Percentiles rank a stretch among this genome's conserved stretches.
phyloP scores from a whole-genome alignment of 1,140 invertebrate genomes.

The Atta texana region DNA sequence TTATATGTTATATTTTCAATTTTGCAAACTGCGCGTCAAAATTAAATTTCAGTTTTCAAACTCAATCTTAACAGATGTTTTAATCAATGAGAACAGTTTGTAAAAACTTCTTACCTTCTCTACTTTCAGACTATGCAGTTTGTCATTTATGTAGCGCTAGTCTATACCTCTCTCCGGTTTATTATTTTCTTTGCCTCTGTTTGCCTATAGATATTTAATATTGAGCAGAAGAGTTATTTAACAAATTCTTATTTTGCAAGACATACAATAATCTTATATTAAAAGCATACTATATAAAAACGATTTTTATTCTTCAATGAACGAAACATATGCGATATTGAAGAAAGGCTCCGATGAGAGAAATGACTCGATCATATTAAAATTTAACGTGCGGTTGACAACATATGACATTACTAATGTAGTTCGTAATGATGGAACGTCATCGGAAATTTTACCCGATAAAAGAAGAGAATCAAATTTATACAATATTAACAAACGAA shows the following conservation, averaged over 20 bases:
- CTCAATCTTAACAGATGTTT: no score
- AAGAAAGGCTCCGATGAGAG: background rate
- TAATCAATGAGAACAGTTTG: no score
- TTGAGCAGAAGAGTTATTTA: background rate
- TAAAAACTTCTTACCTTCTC: background rate
- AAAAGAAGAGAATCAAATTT: background rate
- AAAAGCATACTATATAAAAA: background rate
- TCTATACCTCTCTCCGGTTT: background rate
- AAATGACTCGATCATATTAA: background rate
- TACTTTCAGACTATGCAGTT: background rate
- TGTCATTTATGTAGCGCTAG: background rate
- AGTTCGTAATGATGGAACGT: background rate
- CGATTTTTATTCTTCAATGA: background rate
- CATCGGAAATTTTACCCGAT: background rate
- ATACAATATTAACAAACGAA: constrained; percentile 17
- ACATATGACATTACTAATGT: constrained; percentile 10
- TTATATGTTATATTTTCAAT: no score
- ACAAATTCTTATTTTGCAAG: constrained; percentile 3
- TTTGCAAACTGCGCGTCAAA: background rate
- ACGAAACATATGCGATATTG: background rate
- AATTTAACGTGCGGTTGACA: constrained; percentile 10
- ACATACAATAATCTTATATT: background rate
- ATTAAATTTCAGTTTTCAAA: background rate
- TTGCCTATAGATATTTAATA: background rate
- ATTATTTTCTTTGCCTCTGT: background rate